These are phyloP conservation scores for Pachyuromys duprasi DNA, from an alignment of 2,797 vertebrate species.

Conservation along the genomic window DNA sequence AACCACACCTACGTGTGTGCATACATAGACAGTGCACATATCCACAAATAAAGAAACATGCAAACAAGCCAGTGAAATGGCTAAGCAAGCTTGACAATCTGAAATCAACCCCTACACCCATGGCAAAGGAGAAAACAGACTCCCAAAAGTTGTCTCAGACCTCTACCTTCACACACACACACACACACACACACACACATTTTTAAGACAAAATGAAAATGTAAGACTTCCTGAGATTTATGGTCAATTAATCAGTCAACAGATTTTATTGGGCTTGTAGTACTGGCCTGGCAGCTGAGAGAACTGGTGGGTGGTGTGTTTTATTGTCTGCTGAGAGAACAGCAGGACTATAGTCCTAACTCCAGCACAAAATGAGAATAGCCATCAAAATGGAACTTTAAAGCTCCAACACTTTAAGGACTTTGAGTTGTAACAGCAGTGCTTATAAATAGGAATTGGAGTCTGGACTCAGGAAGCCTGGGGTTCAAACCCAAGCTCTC, in stretches of 20 bases:
- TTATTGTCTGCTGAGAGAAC: neutral
- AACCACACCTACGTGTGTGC: neutral
- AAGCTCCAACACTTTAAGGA: neutral
- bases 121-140: neutral
- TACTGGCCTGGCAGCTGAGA: neutral
- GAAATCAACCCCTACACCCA: neutral
- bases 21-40: neutral
- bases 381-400: conserved; percentile 6
- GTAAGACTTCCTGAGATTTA: neutral
- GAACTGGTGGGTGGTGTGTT: neutral
- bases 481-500: conserved; percentile 25
- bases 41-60: neutral
- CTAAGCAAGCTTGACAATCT: too few species aligned
- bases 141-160: neutral
- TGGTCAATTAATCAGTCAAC: neutral
- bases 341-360: neutral
- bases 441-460: neutral
- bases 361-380: neutral
- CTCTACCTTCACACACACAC: neutral
- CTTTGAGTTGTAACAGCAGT: neutral
- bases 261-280: conserved; percentile 20
- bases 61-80: neutral
- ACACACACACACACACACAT: neutral
- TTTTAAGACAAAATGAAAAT: neutral
- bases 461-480: neutral